Base-by-base conservation (phyloP, 2,888 invertebrate genomes). In the Acrocera orbiculus region DNA sequence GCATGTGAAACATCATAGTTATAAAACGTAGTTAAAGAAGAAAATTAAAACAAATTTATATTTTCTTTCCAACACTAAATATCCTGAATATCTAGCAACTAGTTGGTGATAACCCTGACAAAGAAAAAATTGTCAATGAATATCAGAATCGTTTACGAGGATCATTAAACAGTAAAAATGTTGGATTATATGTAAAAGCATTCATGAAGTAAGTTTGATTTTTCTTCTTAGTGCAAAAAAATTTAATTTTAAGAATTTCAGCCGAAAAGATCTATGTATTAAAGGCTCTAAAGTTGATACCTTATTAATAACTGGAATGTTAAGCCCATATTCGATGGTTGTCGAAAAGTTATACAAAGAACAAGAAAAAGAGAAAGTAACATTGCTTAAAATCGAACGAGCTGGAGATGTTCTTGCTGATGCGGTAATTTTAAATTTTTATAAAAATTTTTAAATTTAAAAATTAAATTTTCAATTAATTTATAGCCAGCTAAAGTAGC, bases 351-450 rank as follows among this genome's bases (percentile, higher is more conserved):
- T 83, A 57, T 73, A 79, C 62, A 70, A 73, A 39, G 74, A 76
- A 46, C 66, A 81, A 53, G 80, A 82, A 53, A 82, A 81, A 54
- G 76, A 79, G 48, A 76, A 77, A 51, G 76, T 82, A 32, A 85
- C 85, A 40, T 72, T 87, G 41, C 65, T 89, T 34, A 81, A 85
- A 55, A 73, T 89, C 40, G 86, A 87, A 48, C 70, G 76, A 39
- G 81, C 77, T 30, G 85, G 85, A n/a, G 86, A 87, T 61, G 85
- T 86, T 5, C 64, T 89, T 39, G 71, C 76, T 41, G 87, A 89
- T 62, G 73, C 79, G 52, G 86, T 86, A 51, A 68, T 73, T 52
- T 35, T 33, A 17, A 10, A 10, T 6, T 22, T 22, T 22, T 22
- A 10, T 23, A 16, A 4, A 35, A 32, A 30, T n/a, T 30, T 14